Evolutionary conservation across 2,888 invertebrate species (phyloP).

Genomic region (Drosophila koepferae): DNA sequence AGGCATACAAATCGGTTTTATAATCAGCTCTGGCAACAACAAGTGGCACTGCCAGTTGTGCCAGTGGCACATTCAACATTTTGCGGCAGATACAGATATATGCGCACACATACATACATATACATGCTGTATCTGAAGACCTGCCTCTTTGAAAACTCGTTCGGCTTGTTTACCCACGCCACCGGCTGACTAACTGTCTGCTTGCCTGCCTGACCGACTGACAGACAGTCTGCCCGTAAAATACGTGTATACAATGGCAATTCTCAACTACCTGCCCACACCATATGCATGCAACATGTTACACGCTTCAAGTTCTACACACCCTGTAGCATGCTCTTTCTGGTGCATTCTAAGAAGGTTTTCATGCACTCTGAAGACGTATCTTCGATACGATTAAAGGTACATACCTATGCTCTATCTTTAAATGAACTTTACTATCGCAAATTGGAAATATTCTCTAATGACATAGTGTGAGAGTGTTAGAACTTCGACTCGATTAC

Average conservation of each 20-base stretch:
- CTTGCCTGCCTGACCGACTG: constrained; percentile 13
- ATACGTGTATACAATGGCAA: constrained; percentile 29
- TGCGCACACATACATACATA: constrained; percentile 40
- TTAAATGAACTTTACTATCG: background rate
- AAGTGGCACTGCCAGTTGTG: constrained; percentile 56
- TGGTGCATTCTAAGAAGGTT: constrained; percentile 38
- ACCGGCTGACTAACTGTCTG: constrained; percentile 23
- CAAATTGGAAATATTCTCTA: background rate
- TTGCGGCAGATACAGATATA: constrained; percentile 48
- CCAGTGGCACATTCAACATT: constrained; percentile 59
- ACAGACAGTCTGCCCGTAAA: constrained; percentile 5
- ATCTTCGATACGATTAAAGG: background rate
- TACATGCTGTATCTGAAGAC: constrained; percentile 45
- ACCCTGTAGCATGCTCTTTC: constrained; percentile 23
- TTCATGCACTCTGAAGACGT: background rate
- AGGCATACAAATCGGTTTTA: constrained; percentile 53
- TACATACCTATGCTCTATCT: background rate
- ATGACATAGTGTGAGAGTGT: constrained; percentile 1
- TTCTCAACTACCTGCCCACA: constrained; percentile 50
- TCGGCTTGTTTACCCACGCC: constrained; percentile 73
- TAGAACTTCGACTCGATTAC: background rate
- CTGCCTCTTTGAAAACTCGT: constrained; percentile 59
- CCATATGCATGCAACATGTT: constrained; percentile 53
- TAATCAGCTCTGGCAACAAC: constrained; percentile 54
- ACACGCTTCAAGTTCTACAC: constrained; percentile 18